A percentile compares a stretch with the other conserved stretches of the same genome.
phyloP scores from a whole-genome alignment of 2,113 vertebrate genomes.

The Miniopterus natalensis region DNA sequence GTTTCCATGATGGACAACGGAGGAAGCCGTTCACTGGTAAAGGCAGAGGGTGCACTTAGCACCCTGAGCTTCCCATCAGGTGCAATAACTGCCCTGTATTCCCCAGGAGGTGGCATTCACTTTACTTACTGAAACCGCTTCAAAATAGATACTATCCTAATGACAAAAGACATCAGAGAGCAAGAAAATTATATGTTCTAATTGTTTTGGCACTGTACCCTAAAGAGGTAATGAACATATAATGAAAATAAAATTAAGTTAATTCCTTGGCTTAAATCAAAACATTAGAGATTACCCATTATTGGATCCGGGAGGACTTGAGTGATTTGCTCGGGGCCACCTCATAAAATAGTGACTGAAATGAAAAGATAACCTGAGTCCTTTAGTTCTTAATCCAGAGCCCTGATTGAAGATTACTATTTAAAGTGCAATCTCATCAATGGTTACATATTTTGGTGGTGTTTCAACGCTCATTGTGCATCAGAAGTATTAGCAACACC shows the following conservation, averaged over 20 bases:
- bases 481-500: neutral
- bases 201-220: neutral
- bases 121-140: neutral
- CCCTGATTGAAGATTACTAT: neutral
- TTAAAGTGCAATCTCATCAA: neutral
- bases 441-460: neutral
- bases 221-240: neutral
- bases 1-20: neutral
- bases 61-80: neutral
- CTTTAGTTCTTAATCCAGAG: neutral
- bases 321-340: neutral
- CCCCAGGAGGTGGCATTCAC: too few species aligned
- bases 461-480: neutral
- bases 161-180: neutral
- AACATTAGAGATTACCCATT: neutral
- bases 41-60: neutral
- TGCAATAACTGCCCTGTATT: neutral
- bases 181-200: neutral
- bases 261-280: neutral
- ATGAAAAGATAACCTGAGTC: neutral
- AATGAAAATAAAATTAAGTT: slow-evolving; percentile 38
- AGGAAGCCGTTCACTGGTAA: neutral
- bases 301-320: neutral
- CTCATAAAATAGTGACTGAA: neutral
- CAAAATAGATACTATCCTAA: neutral